Evolutionary conservation across 2,888 invertebrate species (phyloP), one percentile per base, ranked within the genome.

Genomic region (Cosmia pyralina): DNA sequence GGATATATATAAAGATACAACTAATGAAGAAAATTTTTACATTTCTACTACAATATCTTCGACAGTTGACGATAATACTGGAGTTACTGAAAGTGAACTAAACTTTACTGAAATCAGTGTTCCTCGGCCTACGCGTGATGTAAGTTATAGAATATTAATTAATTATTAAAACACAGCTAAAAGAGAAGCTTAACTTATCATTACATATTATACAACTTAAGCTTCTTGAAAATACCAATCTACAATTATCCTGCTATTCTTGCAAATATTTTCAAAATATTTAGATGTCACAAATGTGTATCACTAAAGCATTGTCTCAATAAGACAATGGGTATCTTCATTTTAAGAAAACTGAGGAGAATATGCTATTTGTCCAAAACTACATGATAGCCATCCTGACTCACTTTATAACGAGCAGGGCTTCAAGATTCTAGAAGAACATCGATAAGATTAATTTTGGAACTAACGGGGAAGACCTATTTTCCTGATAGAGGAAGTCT

Each of bases 1-100:
- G 67, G 95, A 95, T 13, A 72, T 94, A 15, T 95, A 94, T 71
- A 95, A 94, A 84, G 95, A 95, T 70, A 94, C 93, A 0, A 94
- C 93, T 0, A 93, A 93, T 75, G 95, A 95, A 86, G 88, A 90
- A 58, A 79, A 88, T 34, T 73, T 88, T 2, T 91, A 91, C 46
- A 82, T 84, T 41, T 64, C 82, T 41, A 77, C 84, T 10, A 75
- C 84, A 50, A 11, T 28, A 19, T 19, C 50, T 0, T 34, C 68
- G 7, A 34, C 44, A 10, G 0, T 46, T 44, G 55, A 69, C 0
- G 62, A 75, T 48, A 55, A 6, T 7, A 62, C 58, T 17, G 55
- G 41, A 3, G 53, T 38, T 34, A 46, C 62, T 11, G 59, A 48
- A 7, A 4, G 8, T 34, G 58, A 60, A 0, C 7, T 7, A 0